phyloP scores from a whole-genome alignment of 2,113 vertebrate genomes.

The Pitta sordida region DNA sequence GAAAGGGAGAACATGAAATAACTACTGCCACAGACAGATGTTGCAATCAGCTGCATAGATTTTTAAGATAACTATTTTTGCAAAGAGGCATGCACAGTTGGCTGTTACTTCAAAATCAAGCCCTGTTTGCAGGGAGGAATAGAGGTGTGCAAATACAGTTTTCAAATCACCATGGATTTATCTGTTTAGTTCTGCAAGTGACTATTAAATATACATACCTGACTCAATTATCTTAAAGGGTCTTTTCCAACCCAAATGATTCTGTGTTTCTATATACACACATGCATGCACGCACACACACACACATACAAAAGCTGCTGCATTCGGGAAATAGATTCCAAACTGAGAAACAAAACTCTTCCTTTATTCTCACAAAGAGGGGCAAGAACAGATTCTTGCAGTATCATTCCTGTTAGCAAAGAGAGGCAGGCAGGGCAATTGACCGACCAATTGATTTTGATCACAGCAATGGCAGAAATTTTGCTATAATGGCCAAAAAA shows the following conservation, averaged over 20 bases:
- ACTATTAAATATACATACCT: background rate
- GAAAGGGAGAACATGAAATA: background rate
- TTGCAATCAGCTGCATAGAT: background rate
- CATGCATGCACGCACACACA: background rate
- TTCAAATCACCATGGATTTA: background rate
- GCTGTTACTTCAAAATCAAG: background rate
- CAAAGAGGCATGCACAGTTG: background rate
- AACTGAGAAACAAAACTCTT: background rate
- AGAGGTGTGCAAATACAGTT: background rate
- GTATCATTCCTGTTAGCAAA: background rate
- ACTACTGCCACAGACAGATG: background rate
- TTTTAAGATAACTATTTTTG: background rate
- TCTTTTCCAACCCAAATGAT: background rate
- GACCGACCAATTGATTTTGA: conserved; percentile 30
- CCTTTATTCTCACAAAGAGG: background rate
- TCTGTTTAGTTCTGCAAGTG: background rate
- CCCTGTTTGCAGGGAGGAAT: background rate
- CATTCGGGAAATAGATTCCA: background rate
- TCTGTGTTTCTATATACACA: background rate
- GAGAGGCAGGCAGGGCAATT: background rate
- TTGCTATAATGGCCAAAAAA: background rate
- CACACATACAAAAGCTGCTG: background rate
- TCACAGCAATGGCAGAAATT: background rate
- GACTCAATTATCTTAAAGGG: background rate
- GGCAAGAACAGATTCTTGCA: background rate